Base-by-base conservation (phyloP, 2,888 invertebrate genomes). In the Tillus elongatus region DNA sequence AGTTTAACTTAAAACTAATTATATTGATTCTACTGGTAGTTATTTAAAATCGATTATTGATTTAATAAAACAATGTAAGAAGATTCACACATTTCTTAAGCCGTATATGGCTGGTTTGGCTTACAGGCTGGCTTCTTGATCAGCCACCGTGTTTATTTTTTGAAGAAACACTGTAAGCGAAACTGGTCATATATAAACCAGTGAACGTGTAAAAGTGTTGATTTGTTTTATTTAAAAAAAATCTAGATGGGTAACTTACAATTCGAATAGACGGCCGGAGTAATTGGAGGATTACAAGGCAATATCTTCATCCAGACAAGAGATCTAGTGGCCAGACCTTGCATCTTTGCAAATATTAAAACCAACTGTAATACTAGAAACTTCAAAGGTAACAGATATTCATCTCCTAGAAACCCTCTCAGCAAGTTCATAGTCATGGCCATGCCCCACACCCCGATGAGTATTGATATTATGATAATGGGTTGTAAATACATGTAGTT, bases 361-460 rank as follows among this genome's bases (percentile, higher is more conserved):
- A 75, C 79, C 51, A 81, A 51, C 56, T 83, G 82, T 10, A 79
- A 63, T 1, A 74, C 77, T 30, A 74, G 41, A 51, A 76, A 73
- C 51, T 74, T 70, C 0, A 64, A 64, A 14, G 64, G 60, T 9
- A 74, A 64, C 1, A 44, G 11, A 35, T 57, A 62, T 44, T 68
- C 59, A 12, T 61, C 61, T 13, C 60, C 58, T 6, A 70, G 52
- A 1, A 64, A 52, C 39, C 68, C 56, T 53, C 66, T 50, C 56
- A 81, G 38, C 63, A 71, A 63, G 45, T 70, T 69, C 13, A 77
- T 72, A 3, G 73, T 69, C 73, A 82, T 78, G 24, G 73, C 70
- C 54, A 81, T 70, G 1, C 79, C 79, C 75, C 82, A 83, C 30
- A 82, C 68, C 9, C 78, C 82, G 14, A 75, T 63, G 4, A 82